Evolutionary conservation across 2,797 vertebrate genomes (phyloP).

Genomic region (Scolopax rusticola): DNA sequence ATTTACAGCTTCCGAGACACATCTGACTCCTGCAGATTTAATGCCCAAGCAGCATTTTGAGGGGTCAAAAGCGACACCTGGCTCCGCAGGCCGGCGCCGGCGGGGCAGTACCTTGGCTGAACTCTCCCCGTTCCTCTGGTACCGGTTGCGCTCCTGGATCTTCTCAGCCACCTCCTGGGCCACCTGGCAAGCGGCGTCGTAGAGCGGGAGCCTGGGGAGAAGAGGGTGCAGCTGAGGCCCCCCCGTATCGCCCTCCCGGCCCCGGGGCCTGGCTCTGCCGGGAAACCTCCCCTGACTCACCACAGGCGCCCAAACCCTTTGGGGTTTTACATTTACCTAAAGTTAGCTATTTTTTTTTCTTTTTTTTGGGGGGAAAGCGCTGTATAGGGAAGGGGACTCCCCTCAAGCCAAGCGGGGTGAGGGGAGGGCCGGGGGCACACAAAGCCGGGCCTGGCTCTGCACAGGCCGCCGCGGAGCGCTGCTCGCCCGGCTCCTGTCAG

Average conservation of each 20-base stretch:
- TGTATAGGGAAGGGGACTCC: too few relatives aligned
- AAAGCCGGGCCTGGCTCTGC: neutral
- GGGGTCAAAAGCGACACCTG: accelerated
- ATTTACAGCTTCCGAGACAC: neutral
- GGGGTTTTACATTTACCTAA: too few relatives aligned
- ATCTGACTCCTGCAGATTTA: neutral
- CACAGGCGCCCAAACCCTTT: neutral
- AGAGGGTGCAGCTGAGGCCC: neutral
- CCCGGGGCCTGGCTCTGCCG: neutral
- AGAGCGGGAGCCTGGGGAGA: constrained; percentile 85
- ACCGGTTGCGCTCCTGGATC: constrained; percentile 90
- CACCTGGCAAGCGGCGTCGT: constrained; percentile 89
- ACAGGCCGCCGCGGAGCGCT: neutral
- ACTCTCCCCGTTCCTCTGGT: constrained; percentile 90
- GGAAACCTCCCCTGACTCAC: neutral
- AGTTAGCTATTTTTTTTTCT: too few relatives aligned
- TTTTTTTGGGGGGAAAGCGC: too few relatives aligned
- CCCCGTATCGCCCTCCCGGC: neutral
- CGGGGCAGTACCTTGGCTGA: constrained; percentile 82
- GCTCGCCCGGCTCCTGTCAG: neutral
- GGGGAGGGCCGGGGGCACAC: neutral
- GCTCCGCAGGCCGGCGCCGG: accelerated
- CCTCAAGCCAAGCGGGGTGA: neutral
- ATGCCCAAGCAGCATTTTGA: accelerated
- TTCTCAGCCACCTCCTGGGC: constrained; percentile 94